Percentiles rank a stretch among this genome's conserved stretches.
phyloP scores from a whole-genome alignment of 2,113 vertebrate species.

The Sturnus vulgaris region DNA sequence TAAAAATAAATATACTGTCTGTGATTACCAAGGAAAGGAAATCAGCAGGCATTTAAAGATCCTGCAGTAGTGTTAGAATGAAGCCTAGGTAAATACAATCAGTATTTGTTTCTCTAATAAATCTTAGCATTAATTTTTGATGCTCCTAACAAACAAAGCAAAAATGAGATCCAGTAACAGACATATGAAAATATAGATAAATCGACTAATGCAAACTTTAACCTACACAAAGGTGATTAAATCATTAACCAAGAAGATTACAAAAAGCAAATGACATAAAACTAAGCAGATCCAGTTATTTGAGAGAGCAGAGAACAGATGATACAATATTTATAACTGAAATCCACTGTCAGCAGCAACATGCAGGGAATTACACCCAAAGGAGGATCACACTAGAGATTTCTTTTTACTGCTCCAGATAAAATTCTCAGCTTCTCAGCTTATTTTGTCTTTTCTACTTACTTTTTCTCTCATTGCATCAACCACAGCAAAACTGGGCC shows the following conservation, averaged over 20 bases:
- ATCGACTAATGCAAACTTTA: not conserved
- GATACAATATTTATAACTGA: not conserved
- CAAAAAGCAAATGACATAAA: not conserved
- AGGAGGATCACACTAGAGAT: not conserved
- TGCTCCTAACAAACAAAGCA: not conserved
- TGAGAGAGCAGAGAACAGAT: not conserved
- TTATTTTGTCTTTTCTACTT: not conserved
- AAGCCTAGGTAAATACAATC: slow-evolving; percentile 1
- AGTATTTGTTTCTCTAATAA: not conserved
- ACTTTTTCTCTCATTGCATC: not conserved
- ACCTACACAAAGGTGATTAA: not conserved
- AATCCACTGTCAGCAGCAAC: not conserved
- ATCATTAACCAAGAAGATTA: not conserved
- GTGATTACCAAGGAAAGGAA: not conserved
- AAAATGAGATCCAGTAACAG: not conserved
- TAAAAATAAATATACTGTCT: slow-evolving; percentile 43
- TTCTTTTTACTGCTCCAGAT: not conserved
- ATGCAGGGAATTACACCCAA: not conserved
- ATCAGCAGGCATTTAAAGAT: not conserved
- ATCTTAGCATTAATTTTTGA: not conserved
- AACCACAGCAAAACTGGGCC: not conserved
- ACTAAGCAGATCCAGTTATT: not conserved
- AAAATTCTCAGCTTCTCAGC: not conserved
- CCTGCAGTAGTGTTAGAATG: not conserved
- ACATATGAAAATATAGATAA: not conserved